Evolutionary conservation across 2,888 invertebrate species (phyloP).

Genomic region (Seira sanloemensis): DNA sequence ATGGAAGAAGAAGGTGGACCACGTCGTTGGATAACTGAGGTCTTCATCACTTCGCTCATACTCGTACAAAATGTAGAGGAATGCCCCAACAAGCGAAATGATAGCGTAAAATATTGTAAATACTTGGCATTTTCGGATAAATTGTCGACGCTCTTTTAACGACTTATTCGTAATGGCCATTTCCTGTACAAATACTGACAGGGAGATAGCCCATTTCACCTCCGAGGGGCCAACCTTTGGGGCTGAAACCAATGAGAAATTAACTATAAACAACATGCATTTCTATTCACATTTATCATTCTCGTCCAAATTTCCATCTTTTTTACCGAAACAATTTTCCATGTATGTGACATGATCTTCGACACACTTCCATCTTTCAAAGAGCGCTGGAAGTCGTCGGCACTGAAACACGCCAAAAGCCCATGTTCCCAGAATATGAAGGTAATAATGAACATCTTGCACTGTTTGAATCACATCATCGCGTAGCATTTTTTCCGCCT

Average conservation of each 20-base stretch:
- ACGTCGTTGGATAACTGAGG: background rate
- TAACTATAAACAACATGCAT: no score
- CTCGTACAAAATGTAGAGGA: slow-evolving; percentile 10
- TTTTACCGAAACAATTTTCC: background rate
- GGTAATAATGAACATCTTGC: background rate
- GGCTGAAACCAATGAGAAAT: no score
- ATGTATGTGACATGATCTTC: slow-evolving; percentile 9
- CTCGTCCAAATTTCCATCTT: no score
- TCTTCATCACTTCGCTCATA: slow-evolving; percentile 2
- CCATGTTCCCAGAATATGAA: background rate
- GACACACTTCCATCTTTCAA: background rate
- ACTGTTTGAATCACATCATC: slow-evolving; percentile 5
- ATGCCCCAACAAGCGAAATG: background rate
- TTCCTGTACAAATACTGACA: background rate
- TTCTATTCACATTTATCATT: no score
- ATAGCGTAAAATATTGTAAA: background rate
- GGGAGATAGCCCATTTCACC: background rate
- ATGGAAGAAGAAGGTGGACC: no score
- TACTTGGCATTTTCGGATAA: background rate
- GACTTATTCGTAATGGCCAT: background rate
- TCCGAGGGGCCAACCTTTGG: no score
- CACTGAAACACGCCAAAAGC: slow-evolving; percentile 8
- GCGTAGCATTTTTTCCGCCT: background rate
- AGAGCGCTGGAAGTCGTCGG: background rate
- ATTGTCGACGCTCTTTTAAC: background rate